A percentile compares a stretch with the other conserved stretches of the same genome.
Evolutionary conservation across 2,888 invertebrate genomes (phyloP).

Genomic region (Atrina japonica): DNA sequence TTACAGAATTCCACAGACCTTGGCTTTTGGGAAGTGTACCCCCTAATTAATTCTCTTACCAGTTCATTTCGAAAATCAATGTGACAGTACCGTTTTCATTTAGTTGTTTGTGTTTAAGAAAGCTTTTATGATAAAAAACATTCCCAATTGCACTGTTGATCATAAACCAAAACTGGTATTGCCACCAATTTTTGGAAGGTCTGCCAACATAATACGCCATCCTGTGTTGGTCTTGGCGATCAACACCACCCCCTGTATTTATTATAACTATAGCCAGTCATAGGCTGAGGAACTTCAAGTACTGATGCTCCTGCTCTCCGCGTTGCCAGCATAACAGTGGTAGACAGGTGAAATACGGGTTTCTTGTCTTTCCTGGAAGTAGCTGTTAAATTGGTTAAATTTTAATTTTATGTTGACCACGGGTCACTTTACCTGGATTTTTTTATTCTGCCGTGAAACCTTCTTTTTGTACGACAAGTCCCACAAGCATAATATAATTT

Average conservation of each 20-base stretch:
- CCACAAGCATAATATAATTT: conserved; percentile 14
- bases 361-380: conserved; percentile 39
- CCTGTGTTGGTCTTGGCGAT: conserved; percentile 46
- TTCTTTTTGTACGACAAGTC: conserved; percentile 13
- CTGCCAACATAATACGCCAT: conserved; percentile 40
- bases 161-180: conserved; percentile 42
- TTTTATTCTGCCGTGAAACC: conserved; percentile 16
- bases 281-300: conserved; percentile 37
- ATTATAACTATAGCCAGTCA: conserved; percentile 36
- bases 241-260: conserved; percentile 51
- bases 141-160: conserved; percentile 46
- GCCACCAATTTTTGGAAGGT: conserved; percentile 45
- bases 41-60: conserved; percentile 4
- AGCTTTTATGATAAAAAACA: conserved; percentile 8
- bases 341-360: conserved; percentile 35
- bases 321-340: conserved; percentile 3
- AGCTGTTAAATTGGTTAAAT: conserved; percentile 24
- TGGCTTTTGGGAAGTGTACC: conserved; percentile 7
- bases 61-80: conserved; percentile 25
- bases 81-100: conserved; percentile 13
- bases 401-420: neutral
- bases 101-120: neutral
- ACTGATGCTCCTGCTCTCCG: conserved; percentile 25
- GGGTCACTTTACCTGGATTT: neutral
- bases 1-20: conserved; percentile 6